Conservation (phyloP, 2,113 vertebrate species). For the Lepidothrix coronata region DNA sequence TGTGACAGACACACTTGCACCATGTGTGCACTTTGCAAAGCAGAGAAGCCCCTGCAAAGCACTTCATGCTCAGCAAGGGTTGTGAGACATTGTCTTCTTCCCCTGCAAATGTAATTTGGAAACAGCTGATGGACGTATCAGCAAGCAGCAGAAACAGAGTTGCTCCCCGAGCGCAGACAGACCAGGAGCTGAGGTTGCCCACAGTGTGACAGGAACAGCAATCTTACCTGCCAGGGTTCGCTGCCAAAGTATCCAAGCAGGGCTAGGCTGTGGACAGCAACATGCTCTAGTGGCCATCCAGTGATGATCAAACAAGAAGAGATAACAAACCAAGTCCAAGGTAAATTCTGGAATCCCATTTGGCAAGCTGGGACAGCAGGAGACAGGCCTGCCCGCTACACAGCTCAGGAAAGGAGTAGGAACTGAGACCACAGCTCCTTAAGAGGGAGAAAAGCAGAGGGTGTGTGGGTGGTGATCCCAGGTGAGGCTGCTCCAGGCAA, state of each 20-base stretch:
- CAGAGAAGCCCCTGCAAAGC: neutral
- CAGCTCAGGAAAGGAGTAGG: neutral
- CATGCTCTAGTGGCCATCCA: too few species aligned
- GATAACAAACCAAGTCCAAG: neutral
- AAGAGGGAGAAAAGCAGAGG: neutral
- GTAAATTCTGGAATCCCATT: neutral
- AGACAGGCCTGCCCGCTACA: neutral
- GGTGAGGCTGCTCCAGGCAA: neutral
- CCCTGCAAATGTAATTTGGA: neutral
- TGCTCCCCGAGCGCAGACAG: neutral
- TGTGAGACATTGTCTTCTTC: neutral
- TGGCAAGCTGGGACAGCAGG: neutral
- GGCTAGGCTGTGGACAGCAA: neutral
- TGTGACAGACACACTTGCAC: neutral
- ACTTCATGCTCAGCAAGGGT: neutral
- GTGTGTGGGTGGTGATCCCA: neutral
- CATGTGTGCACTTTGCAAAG: neutral
- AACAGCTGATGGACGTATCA: neutral
- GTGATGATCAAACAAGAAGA: neutral
- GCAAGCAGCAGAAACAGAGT: neutral
- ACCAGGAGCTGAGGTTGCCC: neutral
- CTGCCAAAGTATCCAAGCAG: neutral
- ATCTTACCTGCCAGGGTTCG: neutral
- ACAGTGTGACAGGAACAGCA: neutral
- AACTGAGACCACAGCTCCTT: neutral